Evolutionary conservation across 2,797 vertebrate species (phyloP).

Genomic region (Linurgus olivaceus): DNA sequence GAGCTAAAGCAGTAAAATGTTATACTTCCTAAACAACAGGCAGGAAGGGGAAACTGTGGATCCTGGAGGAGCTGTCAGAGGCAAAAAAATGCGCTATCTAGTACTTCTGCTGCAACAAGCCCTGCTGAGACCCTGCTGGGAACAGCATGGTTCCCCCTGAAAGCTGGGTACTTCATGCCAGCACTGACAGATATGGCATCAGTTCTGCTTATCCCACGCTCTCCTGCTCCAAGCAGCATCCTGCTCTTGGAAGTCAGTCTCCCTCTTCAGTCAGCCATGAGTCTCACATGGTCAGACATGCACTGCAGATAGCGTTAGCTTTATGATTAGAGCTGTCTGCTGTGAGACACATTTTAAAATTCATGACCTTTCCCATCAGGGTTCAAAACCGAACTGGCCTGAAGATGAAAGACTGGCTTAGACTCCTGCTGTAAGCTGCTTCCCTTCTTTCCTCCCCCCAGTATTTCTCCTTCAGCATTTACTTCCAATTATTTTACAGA

Average conservation of each 20-base stretch:
- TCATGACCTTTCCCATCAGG: constrained; percentile 72
- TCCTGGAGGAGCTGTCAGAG: background rate
- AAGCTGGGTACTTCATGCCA: background rate
- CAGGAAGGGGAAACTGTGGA: background rate
- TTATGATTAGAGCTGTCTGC: constrained; percentile 67
- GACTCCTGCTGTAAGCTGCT: constrained; percentile 20
- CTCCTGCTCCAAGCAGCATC: background rate
- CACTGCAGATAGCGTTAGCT: constrained; percentile 31
- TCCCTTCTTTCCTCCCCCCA: background rate
- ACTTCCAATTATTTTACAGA: constrained; percentile 67
- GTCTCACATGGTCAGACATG: constrained; percentile 17
- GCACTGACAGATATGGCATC: background rate
- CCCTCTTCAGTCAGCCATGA: background rate
- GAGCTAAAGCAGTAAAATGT: background rate
- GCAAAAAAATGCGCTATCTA: fast-evolving
- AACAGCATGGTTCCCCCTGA: background rate
- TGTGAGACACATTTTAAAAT: constrained; percentile 72
- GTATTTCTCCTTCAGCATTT: constrained; percentile 33
- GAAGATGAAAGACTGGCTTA: constrained; percentile 68
- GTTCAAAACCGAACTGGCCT: constrained; percentile 66
- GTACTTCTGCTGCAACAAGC: background rate
- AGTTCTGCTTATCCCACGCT: background rate
- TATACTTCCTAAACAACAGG: background rate
- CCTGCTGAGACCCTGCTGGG: background rate
- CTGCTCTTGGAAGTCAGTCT: constrained; percentile 4